phyloP scores from a whole-genome alignment of 2,113 vertebrate genomes.

The Cnemophilus loriae region DNA sequence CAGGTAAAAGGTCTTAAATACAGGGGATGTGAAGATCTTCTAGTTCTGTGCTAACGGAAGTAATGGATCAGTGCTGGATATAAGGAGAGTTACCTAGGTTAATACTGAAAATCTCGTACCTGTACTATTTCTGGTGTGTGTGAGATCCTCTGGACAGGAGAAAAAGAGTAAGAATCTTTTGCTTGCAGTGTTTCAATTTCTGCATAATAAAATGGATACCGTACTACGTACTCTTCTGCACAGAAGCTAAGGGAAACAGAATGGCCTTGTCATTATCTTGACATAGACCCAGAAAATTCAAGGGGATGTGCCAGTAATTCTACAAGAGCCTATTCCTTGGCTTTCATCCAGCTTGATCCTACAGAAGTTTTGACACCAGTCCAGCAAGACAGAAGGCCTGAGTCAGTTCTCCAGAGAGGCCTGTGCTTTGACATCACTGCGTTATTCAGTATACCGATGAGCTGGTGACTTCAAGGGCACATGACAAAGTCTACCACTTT shows the following conservation, averaged over 20 bases:
- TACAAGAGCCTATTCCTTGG: slow-evolving; percentile 54
- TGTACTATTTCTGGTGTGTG: not conserved
- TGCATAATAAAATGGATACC: not conserved
- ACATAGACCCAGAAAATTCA: slow-evolving; percentile 61
- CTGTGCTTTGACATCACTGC: slow-evolving; percentile 38
- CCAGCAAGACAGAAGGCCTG: slow-evolving; percentile 65
- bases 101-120: not conserved
- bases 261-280: slow-evolving; percentile 67
- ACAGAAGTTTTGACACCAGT: slow-evolving; percentile 62
- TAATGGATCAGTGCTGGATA: not conserved
- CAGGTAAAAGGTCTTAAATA: not conserved
- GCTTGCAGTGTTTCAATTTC: not conserved
- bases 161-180: not conserved
- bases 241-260: slow-evolving; percentile 55
- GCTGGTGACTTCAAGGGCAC: slow-evolving; percentile 20
- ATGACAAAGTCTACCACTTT: slow-evolving; percentile 15
- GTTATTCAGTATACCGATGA: not conserved
- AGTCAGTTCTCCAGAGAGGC: slow-evolving; percentile 52
- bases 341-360: slow-evolving; percentile 56
- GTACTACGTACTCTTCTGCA: not conserved
- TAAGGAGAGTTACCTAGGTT: not conserved
- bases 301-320: slow-evolving; percentile 63
- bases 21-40: not conserved
- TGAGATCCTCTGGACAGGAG: not conserved
- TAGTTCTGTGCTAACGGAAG: not conserved